Conservation (phyloP, 2,797 vertebrate genomes). For the Thalassophryne amazonica region DNA sequence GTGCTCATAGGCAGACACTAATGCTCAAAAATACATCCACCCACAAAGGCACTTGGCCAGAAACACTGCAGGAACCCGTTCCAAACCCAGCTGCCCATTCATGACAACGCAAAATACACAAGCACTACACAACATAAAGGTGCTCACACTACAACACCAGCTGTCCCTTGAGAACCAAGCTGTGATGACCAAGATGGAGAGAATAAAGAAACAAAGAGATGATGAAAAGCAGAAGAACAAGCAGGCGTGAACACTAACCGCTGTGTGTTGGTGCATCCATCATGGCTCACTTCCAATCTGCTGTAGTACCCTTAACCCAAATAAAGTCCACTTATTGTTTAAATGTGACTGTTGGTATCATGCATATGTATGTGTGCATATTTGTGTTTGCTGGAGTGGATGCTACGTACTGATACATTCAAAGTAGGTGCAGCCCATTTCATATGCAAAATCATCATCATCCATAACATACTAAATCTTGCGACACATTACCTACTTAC, state of each 20-base stretch:
- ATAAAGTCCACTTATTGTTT: slow-evolving; percentile 62
- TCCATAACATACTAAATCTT: too few relatives aligned
- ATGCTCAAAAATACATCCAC: slow-evolving; percentile 13
- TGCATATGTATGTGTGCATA: slow-evolving; percentile 9
- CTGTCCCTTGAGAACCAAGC: slow-evolving; percentile 56
- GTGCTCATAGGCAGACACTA: slow-evolving; percentile 43
- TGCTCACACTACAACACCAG: slow-evolving; percentile 54
- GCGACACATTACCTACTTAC: too few relatives aligned
- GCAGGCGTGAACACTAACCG: slow-evolving; percentile 38
- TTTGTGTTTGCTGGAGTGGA: slow-evolving; percentile 14
- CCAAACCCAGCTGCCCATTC: slow-evolving; percentile 17
- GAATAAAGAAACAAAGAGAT: slow-evolving; percentile 48
- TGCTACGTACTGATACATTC: too few relatives aligned
- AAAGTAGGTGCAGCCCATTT: too few relatives aligned
- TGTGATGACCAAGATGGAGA: slow-evolving; percentile 55
- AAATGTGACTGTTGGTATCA: slow-evolving; percentile 51
- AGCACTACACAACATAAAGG: slow-evolving; percentile 41
- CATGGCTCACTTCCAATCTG: slow-evolving; percentile 47
- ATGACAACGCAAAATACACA: slow-evolving; percentile 12
- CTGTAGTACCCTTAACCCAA: slow-evolving; percentile 66
- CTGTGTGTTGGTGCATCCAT: slow-evolving; percentile 3
- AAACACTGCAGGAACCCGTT: slow-evolving; percentile 25
- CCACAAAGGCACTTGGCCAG: slow-evolving; percentile 24
- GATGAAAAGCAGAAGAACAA: slow-evolving; percentile 37
- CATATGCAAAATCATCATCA: too few relatives aligned